Evolutionary conservation across 2,797 vertebrate genomes (phyloP), one percentile per base, ranked within the genome.

Genomic region (Rhinichthys osculus): DNA sequence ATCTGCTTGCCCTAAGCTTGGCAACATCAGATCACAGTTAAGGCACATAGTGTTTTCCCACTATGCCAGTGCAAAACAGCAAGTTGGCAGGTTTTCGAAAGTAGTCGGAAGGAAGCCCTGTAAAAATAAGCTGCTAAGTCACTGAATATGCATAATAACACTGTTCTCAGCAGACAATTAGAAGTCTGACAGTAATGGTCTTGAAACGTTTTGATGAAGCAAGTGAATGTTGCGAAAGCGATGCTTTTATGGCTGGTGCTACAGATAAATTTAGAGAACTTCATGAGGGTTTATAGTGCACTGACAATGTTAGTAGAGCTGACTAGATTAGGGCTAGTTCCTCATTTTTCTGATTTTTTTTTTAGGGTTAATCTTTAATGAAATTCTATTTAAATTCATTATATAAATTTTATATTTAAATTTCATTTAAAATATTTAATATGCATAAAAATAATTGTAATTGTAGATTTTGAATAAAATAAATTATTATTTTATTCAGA

Each of bases 31-130:
- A 64, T 64, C 38, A 79, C 23, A 44, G 77, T 30, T 42, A 64
- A 64, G n/a, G 38, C 38, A 64, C n/a, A 77, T 40, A 14, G 50
- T 78, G 33, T 57, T 77, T 77, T 74, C 44, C 27, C 44, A 54
- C 10, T 9, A 54, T 21, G 50, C 30, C 73, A 4, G 17, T 21
- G 40, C 73, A 38, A 62, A 59, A 77, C 72, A 47, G 0, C 11
- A 4, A 38, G 33, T 40, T 16, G 52, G 10, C 73, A 21, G 21
- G 19, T n/a, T 76, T 77, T 38, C 7, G 8, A 3, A 17, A 17
- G 1, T 17, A 40, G 33, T 57, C 0, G 0, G 13, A 78, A 76
- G 13, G 6, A 59, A n/a, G 35, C 13, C 21, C 11, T 57, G 21
- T 57, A 8, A 14, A 77, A 54, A 38, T 54, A 21, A 35, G 30